phyloP scores from a whole-genome alignment of 1,140 invertebrate genomes.

The Drosophila pachea region DNA sequence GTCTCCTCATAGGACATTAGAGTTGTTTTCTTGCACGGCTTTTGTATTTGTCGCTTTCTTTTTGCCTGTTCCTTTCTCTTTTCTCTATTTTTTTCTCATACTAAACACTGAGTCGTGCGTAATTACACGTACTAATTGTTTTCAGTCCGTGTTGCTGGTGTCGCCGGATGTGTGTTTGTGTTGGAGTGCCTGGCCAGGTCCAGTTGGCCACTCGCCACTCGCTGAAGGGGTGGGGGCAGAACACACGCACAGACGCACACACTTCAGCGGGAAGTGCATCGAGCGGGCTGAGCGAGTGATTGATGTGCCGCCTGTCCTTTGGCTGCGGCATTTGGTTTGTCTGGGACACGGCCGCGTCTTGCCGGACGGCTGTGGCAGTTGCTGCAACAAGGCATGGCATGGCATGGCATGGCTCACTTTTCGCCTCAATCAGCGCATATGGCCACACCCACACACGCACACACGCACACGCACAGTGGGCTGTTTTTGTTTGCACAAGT shows the following conservation, averaged over 20 bases:
- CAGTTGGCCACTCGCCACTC: too few relatives aligned
- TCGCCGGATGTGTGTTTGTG: neutral
- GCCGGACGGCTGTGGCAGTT: conserved; percentile 20
- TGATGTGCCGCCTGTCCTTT: conserved; percentile 47
- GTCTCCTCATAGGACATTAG: conserved; percentile 2
- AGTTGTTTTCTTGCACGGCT: neutral
- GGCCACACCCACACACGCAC: neutral
- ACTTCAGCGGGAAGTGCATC: neutral
- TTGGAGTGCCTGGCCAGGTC: neutral
- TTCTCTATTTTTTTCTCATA: conserved; percentile 6
- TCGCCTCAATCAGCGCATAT: conserved; percentile 26
- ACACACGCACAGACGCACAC: neutral
- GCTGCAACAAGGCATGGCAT: conserved; percentile 60
- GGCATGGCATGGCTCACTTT: conserved; percentile 55
- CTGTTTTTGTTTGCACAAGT: conserved; percentile 20
- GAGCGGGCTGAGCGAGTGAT: conserved; percentile 32
- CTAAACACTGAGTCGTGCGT: conserved; percentile 7
- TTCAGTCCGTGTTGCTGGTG: conserved; percentile 18
- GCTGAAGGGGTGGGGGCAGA: too few relatives aligned
- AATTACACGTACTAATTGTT: conserved; percentile 60
- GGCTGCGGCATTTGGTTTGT: conserved; percentile 10
- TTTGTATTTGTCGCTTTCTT: neutral
- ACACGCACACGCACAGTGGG: neutral
- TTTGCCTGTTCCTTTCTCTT: neutral
- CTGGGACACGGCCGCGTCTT: neutral